These are phyloP conservation scores for Glareola pratincola DNA, from an alignment of 2,113 vertebrate species.

Conservation along the genomic window DNA sequence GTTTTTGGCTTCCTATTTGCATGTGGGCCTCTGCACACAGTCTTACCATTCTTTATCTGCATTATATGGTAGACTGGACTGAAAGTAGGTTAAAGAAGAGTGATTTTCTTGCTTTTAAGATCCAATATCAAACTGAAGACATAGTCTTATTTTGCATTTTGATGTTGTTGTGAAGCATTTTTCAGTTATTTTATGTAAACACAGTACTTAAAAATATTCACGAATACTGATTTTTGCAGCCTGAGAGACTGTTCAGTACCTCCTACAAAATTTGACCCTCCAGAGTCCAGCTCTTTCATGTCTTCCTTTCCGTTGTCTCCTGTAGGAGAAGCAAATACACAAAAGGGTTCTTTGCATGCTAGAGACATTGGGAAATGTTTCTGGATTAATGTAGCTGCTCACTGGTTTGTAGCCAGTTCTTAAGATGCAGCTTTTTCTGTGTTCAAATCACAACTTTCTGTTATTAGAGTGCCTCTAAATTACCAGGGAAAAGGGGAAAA, in stretches of 20 bases:
- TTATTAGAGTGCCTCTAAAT: background rate
- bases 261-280: background rate
- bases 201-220: background rate
- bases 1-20: background rate
- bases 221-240: background rate
- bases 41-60: background rate
- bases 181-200: background rate
- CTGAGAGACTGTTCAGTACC: background rate
- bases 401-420: background rate
- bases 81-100: background rate
- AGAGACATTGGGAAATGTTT: background rate
- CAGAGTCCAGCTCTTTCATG: background rate
- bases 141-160: background rate
- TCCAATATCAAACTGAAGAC: background rate
- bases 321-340: background rate
- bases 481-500: background rate
- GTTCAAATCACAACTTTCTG: background rate
- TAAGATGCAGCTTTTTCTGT: background rate
- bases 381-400: background rate
- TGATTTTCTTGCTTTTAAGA: background rate
- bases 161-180: background rate
- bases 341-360: background rate
- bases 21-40: background rate
- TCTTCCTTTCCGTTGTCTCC: background rate
- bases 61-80: background rate